These are phyloP conservation scores for Orestias chungarensis DNA, from an alignment of 2,797 vertebrate genomes.

Conservation along the genomic window DNA sequence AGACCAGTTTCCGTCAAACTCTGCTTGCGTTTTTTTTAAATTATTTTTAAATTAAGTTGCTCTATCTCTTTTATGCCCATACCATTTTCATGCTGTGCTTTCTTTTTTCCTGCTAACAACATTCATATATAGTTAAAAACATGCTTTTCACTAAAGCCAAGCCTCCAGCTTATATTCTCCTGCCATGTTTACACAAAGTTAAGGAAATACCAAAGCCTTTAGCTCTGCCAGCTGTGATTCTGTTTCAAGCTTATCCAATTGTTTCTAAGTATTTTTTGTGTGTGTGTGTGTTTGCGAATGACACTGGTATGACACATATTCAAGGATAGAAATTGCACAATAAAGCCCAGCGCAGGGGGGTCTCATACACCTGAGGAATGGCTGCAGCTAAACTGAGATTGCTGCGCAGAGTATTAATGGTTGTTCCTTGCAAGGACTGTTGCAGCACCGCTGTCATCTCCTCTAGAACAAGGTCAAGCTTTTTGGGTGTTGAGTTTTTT, in stretches of 20 bases:
- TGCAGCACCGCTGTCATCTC: conserved; percentile 26
- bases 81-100: too few species aligned
- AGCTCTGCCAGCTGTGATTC: neutral
- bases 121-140: neutral
- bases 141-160: neutral
- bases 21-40: neutral
- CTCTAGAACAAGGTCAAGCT: conserved; percentile 44
- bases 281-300: neutral
- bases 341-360: conserved; percentile 1
- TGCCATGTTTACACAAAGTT: conserved; percentile 1
- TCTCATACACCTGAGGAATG: conserved; percentile 69
- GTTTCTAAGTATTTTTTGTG: neutral
- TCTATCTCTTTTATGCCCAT: neutral
- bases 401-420: conserved; percentile 46
- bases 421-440: conserved; percentile 27
- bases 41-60: neutral
- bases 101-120: neutral
- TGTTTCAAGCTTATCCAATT: conserved; percentile 1
- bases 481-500: conserved; percentile 56
- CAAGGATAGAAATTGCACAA: conserved; percentile 7
- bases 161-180: neutral
- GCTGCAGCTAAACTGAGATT: conserved; percentile 32
- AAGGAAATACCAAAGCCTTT: neutral
- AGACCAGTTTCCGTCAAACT: neutral
- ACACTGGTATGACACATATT: neutral